Base-by-base conservation (phyloP, 1,140 invertebrate species). In the Euwallacea similis region DNA sequence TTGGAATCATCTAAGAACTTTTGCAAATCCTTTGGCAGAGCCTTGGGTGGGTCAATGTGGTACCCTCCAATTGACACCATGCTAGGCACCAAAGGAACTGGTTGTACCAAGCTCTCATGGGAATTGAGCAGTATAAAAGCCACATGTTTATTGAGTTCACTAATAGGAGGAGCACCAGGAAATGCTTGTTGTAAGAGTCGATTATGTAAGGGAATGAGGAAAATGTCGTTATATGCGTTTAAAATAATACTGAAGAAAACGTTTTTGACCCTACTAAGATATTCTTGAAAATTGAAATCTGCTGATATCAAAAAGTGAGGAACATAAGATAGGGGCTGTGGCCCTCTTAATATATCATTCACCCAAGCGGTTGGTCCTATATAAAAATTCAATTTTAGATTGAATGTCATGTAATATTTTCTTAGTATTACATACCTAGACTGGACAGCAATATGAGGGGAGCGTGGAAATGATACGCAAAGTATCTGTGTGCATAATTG, bases 401-500 rank as follows among this genome's bases (percentile, higher is more conserved):
- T n/a, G 84, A 15, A 91, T 79, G 7, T 84, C 87, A 66, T 89
- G 79, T 56, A 11, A 46, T 55, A 13, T 8, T 55, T 55, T 11
- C 9, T n/a, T n/a, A 55, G 15, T 8, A 11, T 46, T 73, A 21
- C 50, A 56, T 53, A 66, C 64, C 64, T 16, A 50, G 21, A 21
- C 59, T 62, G 11, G 46, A 55, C 42, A 69, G n/a, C 41, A 69
- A 15, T 21, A 69, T 63, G 6, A 69, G 53, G 0, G 67, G 67
- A 43, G 59, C 62, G 4, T 69, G 21, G 50, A 81, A 80, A 53
- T 78, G 71, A 41, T 82, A 66, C 6, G 79, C 80, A 21, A 84
- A 59, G 10, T 79, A 79, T 9, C 80, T 59, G n/a, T 86, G 86
- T 75, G 89, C 91, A 68, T 91, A 88, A 60, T 85, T 87, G 50